Base-by-base conservation (phyloP, 1,140 invertebrate species). In the Latrodectus geometricus region DNA sequence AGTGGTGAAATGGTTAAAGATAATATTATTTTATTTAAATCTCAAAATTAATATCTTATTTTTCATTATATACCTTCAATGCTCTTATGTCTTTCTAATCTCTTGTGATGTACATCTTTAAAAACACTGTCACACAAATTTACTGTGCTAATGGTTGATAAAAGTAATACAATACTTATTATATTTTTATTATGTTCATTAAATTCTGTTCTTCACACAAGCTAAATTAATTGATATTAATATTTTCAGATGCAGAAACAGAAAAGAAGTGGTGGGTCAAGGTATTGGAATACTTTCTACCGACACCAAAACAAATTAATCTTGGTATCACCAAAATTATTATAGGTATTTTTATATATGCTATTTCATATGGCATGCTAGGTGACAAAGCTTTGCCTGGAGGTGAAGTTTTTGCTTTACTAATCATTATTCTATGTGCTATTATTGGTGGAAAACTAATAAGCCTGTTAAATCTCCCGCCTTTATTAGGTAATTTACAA, bases 341-440 rank as follows among this genome's bases (percentile, higher is more conserved):
- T 70, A 35, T 70, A 35, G 20, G 23, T 4, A 35, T 70, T 35
- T 70, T 70, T 21, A 35, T 70, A 12, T 70, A 12, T 35, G 21
- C 48, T 70, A 35, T 70, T 48, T 15, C 48, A 35, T 70, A 35
- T 70, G 69, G 69, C 23, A 70, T 70, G 69, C 69, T 70, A 15
- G 20, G 21, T 23, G 21, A 35, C 23, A 12, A 70, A 15, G 69
- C 48, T 21, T 35, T 70, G 11, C 69, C 69, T 23, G 69, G 69
- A 9, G 23, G 21, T 14, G 69, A 70, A 70, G 9, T 70, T 15
- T 70, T 70, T 70, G 69, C n/a, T 35, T 23, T 70, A 14, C 69
- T 70, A 7, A 4, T 70, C 20, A 70, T 70, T 20, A 21, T 15
- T 35, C 14, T 70, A 23, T 23, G 23, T 35, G 69, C 69, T 12